A percentile compares a stretch with the other conserved stretches of the same genome.
Evolutionary conservation across 2,113 vertebrate species (phyloP).

Genomic region (Bubo scandiacus): DNA sequence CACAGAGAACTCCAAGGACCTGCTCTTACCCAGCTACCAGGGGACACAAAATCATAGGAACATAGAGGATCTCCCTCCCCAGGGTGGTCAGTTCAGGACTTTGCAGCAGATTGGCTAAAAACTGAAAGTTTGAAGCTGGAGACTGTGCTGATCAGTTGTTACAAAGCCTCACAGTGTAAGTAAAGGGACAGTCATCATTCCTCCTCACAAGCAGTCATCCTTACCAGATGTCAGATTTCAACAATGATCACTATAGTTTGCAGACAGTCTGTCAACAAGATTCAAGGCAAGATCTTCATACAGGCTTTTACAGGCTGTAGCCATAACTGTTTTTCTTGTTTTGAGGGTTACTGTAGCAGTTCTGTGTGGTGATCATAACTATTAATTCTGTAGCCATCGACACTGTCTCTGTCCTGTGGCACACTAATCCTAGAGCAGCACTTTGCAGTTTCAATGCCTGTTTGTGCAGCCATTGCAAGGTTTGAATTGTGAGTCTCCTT

Average conservation of each 20-base stretch:
- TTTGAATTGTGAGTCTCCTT: not conserved
- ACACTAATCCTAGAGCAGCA: not conserved
- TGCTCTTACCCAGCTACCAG: not conserved
- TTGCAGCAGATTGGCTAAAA: not conserved
- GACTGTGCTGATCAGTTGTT: not conserved
- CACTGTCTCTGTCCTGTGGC: not conserved
- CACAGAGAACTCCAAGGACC: not conserved
- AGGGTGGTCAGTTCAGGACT: not conserved
- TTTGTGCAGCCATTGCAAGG: not conserved
- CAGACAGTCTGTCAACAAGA: not conserved
- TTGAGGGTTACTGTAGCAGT: not conserved
- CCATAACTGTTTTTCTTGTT: not conserved
- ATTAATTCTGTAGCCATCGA: accelerated
- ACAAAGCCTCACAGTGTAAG: not conserved
- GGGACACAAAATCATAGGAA: not conserved
- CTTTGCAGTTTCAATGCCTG: not conserved
- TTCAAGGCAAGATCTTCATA: not conserved
- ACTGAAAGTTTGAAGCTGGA: not conserved
- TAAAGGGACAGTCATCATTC: not conserved
- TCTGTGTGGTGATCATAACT: not conserved
- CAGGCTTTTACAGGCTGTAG: not conserved
- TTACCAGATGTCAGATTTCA: not conserved
- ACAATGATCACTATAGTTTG: not conserved
- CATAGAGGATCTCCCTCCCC: not conserved
- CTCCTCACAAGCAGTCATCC: not conserved